These are phyloP conservation scores for Notarius quadriscutis DNA, from an alignment of 2,113 vertebrate genomes.

Conservation along the genomic window DNA sequence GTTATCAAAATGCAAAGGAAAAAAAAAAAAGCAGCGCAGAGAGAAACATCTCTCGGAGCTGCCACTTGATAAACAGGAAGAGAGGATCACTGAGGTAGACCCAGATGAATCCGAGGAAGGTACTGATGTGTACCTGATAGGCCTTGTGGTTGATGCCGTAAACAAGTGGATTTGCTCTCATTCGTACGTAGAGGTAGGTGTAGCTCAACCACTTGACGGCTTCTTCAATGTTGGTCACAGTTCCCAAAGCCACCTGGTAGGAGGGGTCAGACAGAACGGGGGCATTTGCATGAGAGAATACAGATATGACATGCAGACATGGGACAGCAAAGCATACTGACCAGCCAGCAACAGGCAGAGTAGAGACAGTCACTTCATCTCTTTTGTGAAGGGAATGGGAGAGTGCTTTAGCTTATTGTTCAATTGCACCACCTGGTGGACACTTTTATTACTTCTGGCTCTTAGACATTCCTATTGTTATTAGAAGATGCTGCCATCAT, in stretches of 20 bases:
- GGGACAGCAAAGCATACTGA: neutral
- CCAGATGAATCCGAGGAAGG: neutral
- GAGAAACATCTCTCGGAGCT: neutral
- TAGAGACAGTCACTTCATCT: neutral
- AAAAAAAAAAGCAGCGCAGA: neutral
- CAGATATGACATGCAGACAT: neutral
- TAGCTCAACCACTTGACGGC: conserved; percentile 99
- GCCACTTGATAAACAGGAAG: neutral
- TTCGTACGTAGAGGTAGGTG: conserved; percentile 95
- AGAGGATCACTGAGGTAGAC: neutral
- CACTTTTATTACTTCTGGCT: neutral
- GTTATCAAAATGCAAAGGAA: neutral
- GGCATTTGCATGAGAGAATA: neutral
- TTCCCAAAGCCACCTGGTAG: conserved; percentile 88
- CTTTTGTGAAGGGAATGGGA: neutral
- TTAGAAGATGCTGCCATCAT: conserved; percentile 70
- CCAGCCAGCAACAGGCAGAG: neutral
- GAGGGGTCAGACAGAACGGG: neutral
- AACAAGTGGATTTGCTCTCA: conserved; percentile 96
- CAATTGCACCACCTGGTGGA: conserved; percentile 64
- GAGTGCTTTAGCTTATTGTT: conserved; percentile 15
- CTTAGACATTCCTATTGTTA: neutral
- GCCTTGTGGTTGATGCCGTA: conserved; percentile 97
- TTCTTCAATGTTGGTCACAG: conserved; percentile 96
- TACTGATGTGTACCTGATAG: conserved; percentile 79